phyloP scores from a whole-genome alignment of 1,140 invertebrate species.

The Drosophila mayri region DNA sequence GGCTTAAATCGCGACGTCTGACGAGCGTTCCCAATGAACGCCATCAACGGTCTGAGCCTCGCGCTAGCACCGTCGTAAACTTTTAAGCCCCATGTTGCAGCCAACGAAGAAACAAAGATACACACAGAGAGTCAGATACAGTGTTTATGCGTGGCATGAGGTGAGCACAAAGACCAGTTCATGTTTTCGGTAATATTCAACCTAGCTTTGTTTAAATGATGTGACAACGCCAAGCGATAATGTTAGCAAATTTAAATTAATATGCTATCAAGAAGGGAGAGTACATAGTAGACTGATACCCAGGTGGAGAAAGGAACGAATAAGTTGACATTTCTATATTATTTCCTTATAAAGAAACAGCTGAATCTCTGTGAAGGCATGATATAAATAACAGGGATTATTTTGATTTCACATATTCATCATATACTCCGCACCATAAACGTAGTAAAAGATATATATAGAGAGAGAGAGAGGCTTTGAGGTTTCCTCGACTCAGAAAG shows the following conservation, averaged over 20 bases:
- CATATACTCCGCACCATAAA: not conserved
- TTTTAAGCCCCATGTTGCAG: slow-evolving; percentile 58
- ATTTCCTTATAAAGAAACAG: not conserved
- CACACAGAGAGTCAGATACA: not conserved
- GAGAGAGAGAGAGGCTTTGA: not conserved
- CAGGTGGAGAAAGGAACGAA: not conserved
- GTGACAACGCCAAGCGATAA: not conserved
- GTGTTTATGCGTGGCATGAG: not conserved
- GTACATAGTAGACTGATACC: not conserved
- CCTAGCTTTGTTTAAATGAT: too few species aligned
- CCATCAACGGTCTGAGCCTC: slow-evolving; percentile 76
- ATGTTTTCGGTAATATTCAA: not conserved
- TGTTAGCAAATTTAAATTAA: too few species aligned
- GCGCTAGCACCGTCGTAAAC: slow-evolving; percentile 65
- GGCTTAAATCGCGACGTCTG: slow-evolving; percentile 57
- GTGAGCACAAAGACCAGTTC: not conserved
- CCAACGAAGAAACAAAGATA: not conserved
- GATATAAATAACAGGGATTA: not conserved
- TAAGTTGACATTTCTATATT: too few species aligned
- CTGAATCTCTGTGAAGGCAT: not conserved
- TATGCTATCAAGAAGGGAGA: not conserved
- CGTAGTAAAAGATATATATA: not conserved
- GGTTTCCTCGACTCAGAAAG: not conserved
- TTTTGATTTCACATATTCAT: not conserved
- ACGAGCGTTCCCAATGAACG: slow-evolving; percentile 69